These are phyloP conservation scores for Trachurus trachurus DNA, from an alignment of 2,797 vertebrate genomes.

Conservation along the genomic window DNA sequence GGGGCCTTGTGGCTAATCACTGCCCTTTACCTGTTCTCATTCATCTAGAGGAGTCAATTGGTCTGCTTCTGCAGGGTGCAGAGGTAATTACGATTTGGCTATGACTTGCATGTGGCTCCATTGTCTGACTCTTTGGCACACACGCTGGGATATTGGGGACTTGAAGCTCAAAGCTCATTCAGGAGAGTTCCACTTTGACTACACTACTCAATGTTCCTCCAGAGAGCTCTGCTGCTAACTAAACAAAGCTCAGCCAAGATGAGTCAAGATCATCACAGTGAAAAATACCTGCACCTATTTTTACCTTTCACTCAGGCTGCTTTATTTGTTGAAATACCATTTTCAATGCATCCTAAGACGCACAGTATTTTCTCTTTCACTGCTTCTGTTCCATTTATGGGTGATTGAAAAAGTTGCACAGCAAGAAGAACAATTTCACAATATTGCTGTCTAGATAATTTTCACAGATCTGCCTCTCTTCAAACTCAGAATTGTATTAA, in stretches of 20 bases:
- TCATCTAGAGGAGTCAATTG: conserved; percentile 81
- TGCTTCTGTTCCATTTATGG: conserved; percentile 59
- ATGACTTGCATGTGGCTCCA: conserved; percentile 73
- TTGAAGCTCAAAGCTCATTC: conserved; percentile 74
- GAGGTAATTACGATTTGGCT: conserved; percentile 84
- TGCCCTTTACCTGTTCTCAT: conserved; percentile 81
- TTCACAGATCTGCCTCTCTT: conserved; percentile 78
- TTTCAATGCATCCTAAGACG: conserved; percentile 58
- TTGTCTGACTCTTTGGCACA: conserved; percentile 70
- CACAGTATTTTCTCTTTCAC: conserved; percentile 64
- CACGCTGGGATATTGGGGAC: conserved; percentile 67
- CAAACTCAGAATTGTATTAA: conserved; percentile 83
- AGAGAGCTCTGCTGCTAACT: conserved; percentile 67
- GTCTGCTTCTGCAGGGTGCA: conserved; percentile 76
- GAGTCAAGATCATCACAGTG: conserved; percentile 58
- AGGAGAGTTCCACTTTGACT: conserved; percentile 75
- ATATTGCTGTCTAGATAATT: conserved; percentile 79
- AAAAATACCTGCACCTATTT: conserved; percentile 66
- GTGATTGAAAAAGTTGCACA: conserved; percentile 74
- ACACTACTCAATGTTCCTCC: conserved; percentile 66
- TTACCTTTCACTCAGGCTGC: conserved; percentile 53
- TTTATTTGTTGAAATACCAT: conserved; percentile 62
- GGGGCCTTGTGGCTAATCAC: conserved; percentile 74
- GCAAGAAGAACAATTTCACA: conserved; percentile 75
- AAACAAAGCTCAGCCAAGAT: conserved; percentile 75